Percentiles rank a stretch among this genome's conserved stretches.
These are phyloP conservation scores for Sympetrum striolatum DNA, from an alignment of 2,888 invertebrate genomes.

Conservation along the genomic window DNA sequence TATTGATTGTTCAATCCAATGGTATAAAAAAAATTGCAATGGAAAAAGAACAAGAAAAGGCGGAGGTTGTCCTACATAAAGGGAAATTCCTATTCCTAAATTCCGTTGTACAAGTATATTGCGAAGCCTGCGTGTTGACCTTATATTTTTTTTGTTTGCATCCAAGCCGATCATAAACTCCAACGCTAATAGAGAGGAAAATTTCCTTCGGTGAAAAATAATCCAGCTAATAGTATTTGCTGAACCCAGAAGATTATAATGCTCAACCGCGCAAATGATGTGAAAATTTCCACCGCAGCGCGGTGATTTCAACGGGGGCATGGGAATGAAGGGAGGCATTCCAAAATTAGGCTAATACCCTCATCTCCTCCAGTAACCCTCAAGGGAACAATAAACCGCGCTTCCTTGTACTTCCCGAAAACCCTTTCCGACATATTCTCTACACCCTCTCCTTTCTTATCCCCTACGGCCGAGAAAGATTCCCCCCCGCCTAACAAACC, in stretches of 20 bases:
- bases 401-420: neutral
- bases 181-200: too few relatives aligned
- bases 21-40: too few relatives aligned
- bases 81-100: too few relatives aligned
- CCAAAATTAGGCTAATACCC: neutral
- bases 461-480: neutral
- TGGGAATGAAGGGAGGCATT: neutral
- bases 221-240: too few relatives aligned
- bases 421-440: neutral
- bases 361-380: neutral
- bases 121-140: too few relatives aligned
- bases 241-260: neutral
- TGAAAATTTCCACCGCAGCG: neutral
- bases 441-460: neutral
- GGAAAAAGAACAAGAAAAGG: too few relatives aligned
- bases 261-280: neutral
- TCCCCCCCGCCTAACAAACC: neutral
- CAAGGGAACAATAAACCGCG: neutral
- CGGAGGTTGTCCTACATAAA: too few relatives aligned
- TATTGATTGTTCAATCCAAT: too few relatives aligned
- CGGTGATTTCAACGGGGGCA: neutral
- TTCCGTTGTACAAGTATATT: too few relatives aligned
- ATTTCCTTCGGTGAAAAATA: too few relatives aligned
- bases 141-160: too few relatives aligned
- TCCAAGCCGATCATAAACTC: too few relatives aligned